A percentile compares a stretch with the other conserved stretches of the same genome.
Evolutionary conservation across 2,888 invertebrate species (phyloP).

Genomic region (Heteropelma amictum): DNA sequence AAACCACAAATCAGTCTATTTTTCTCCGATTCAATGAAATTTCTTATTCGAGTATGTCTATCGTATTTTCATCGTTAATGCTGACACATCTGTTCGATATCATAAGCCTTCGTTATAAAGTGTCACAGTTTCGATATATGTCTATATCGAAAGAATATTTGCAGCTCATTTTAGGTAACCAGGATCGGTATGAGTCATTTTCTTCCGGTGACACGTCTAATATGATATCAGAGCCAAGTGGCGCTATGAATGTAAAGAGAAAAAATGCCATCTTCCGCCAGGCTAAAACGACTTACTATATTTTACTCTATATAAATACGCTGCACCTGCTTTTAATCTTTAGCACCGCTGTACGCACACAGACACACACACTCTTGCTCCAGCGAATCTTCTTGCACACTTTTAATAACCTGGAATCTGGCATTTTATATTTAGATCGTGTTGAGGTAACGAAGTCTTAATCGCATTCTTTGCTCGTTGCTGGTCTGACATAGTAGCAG

Average conservation of each 20-base stretch:
- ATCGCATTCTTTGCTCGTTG: conserved; percentile 36
- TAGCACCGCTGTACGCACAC: conserved; percentile 8
- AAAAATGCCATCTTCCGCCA: conserved; percentile 39
- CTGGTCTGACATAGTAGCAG: conserved; percentile 36
- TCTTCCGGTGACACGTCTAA: conserved; percentile 60
- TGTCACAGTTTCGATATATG: too few relatives aligned
- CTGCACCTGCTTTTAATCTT: conserved; percentile 72
- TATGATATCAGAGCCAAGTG: conserved; percentile 63
- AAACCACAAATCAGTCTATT: too few relatives aligned
- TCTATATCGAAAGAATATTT: conserved; percentile 61
- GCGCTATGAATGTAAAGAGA: conserved; percentile 45
- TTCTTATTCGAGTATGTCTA: too few relatives aligned
- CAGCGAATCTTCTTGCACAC: conserved; percentile 67
- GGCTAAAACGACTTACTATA: conserved; percentile 55
- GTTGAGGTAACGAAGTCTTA: conserved; percentile 27
- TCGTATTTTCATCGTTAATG: too few relatives aligned
- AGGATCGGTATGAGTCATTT: conserved; percentile 60
- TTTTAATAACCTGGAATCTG: conserved; percentile 77
- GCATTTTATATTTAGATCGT: conserved; percentile 73
- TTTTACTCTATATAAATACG: conserved; percentile 68
- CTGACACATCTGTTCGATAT: too few relatives aligned
- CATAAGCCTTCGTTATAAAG: too few relatives aligned
- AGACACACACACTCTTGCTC: conserved; percentile 54
- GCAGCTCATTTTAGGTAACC: conserved; percentile 55
- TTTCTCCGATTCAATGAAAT: too few relatives aligned